phyloP scores from a whole-genome alignment of 2,888 invertebrate genomes.

The Patella ulyssiponensis region DNA sequence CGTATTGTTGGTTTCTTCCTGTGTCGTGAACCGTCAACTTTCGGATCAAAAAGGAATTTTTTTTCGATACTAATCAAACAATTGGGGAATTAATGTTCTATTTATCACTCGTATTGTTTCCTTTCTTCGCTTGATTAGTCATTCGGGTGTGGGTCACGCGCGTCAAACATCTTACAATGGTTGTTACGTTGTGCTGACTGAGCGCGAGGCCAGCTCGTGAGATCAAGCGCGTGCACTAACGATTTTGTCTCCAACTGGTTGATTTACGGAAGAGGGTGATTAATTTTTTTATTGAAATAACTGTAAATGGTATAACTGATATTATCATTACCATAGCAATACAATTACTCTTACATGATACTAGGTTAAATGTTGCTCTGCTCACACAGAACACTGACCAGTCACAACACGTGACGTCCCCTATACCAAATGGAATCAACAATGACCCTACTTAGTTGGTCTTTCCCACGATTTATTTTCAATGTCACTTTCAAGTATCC shows the following conservation, averaged over 20 bases:
- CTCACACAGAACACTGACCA: not conserved
- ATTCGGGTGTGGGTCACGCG: conserved; percentile 1
- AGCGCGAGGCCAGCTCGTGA: conserved; percentile 4
- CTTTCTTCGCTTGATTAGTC: not conserved
- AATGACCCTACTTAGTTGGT: not conserved
- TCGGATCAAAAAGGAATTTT: no score
- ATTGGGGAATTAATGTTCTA: not conserved
- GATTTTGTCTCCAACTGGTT: not conserved
- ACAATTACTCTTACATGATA: not conserved
- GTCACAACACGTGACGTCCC: conserved; percentile 1
- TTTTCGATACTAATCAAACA: no score
- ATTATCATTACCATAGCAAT: conserved; percentile 11
- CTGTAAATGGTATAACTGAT: not conserved
- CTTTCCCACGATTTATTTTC: not conserved
- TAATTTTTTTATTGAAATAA: no score
- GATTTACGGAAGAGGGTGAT: no score
- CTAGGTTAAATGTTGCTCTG: not conserved
- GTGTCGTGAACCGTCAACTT: no score
- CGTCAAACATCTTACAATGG: not conserved
- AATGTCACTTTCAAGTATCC: not conserved
- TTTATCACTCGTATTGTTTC: not conserved
- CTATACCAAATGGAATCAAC: not conserved
- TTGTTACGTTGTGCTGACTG: conserved; percentile 4
- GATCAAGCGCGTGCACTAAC: not conserved
- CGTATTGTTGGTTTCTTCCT: no score